phyloP scores from a whole-genome alignment of 35 echinoderm and acorn worm genomes.

The Diadema setosum region DNA sequence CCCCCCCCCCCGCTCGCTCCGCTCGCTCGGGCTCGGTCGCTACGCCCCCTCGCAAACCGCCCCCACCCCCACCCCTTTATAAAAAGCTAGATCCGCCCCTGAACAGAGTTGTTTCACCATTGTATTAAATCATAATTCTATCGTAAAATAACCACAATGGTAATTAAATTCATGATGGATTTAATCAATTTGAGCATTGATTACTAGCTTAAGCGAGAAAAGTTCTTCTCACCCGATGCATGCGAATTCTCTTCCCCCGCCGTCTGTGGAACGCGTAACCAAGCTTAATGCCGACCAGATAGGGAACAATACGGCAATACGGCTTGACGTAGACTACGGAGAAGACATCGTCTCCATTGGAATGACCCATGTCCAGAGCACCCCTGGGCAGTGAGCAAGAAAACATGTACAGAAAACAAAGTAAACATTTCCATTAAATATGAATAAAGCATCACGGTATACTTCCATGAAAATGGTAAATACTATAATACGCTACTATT shows the following conservation, averaged over 20 bases:
- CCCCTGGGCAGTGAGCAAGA: background rate
- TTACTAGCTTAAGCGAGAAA: too few relatives aligned
- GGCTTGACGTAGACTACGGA: slow-evolving; percentile 6
- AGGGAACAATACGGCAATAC: slow-evolving; percentile 25
- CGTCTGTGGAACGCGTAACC: background rate
- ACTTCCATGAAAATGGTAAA: background rate
- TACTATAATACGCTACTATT: background rate
- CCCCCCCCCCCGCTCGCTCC: too few relatives aligned
- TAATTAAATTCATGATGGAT: too few relatives aligned
- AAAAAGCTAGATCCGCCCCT: too few relatives aligned
- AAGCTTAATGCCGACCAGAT: slow-evolving; percentile 17
- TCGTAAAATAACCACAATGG: too few relatives aligned
- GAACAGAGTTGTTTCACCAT: too few relatives aligned
- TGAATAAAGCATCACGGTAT: too few relatives aligned
- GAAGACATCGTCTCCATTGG: background rate
- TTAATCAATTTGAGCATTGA: too few relatives aligned
- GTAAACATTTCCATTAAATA: background rate
- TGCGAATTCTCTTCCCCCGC: background rate
- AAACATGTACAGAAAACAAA: background rate
- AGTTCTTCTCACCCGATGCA: background rate
- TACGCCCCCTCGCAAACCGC: too few relatives aligned
- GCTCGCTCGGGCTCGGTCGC: too few relatives aligned
- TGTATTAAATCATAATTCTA: too few relatives aligned
- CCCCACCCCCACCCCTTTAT: too few relatives aligned
- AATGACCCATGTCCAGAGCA: background rate